Evolutionary conservation across 30 jellyfish, hydroid and myxozoan species (phyloP), one percentile per base, ranked within the genome.

Genomic region (Rhopilema esculentum): DNA sequence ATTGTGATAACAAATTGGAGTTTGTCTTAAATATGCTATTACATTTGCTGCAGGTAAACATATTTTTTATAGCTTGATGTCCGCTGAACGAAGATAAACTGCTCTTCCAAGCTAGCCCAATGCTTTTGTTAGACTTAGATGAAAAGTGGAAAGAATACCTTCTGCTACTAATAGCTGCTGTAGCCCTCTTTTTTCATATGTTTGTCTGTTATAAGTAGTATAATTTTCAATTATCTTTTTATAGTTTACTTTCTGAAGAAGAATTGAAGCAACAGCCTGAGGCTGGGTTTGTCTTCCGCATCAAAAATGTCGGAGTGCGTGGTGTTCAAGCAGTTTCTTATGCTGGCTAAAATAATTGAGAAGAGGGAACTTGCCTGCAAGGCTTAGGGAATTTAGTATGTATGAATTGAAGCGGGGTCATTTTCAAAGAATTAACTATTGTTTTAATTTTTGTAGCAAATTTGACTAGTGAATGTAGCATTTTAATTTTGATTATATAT

Each of bases 241-340:
- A 22, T 51, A 79, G 91, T 32, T 52, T 77, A 12, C 74, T 77
- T 32, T 79, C 96, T 1, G 91, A 88, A 0, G 96, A 88, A 68
- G 91, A 88, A 48, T 22, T 66, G 25, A 70, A 77, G 8, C 52
- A 78, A 50, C 96, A 88, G 33, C 96, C 91, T 6, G 17, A 21
- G 2, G 96, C 96, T 21, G 96, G 96, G 20, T 40, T 28, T 16
- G 83, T 88, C 4, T 88, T 77, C 26, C 83, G 96, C 61, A 57
- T 88, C 21, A 88, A 52, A 68, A 78, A 88, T 52, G 66, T 88
- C 61, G 96, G 96, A 33, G 96, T 88, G n/a, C 29, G 66, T 61
- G 96, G 96, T 27, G 71, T 80, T 28, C 80, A 33, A 22, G 87
- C 77, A 9, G 69, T 70, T 22, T 77, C 91, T 0, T 88, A 77